Base-by-base conservation (phyloP, 2,113 vertebrate genomes). In the Ginglymostoma cirratum region DNA sequence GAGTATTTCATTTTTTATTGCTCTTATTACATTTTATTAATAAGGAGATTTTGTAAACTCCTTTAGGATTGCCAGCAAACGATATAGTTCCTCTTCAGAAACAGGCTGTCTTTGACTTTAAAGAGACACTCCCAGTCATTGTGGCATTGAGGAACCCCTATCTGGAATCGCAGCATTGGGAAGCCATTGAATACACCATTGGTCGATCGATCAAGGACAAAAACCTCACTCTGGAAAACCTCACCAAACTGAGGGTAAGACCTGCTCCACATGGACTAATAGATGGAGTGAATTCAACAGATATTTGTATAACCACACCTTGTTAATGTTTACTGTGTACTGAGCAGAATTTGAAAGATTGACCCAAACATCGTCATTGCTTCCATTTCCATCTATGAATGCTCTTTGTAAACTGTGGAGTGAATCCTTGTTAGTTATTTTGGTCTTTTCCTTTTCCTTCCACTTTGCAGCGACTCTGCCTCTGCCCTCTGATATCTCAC, bases 51-150 rank as follows among this genome's bases (percentile, higher is more conserved):
- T 96, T 65, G 65, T 78, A 78, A 72, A 38, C 78, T 96, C 96
- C 95, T 96, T 61, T 78, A 98, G 98, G 97, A 86, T 96, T 98
- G 94, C 97, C 98, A 83, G 96, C 96, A 96, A 98, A 97, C 70
- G 96, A 97, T 67, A 96, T 97, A 87, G 96, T 97, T 0, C 52
- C 83, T n/a, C 67, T 86, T 66, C 96, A 97, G 38, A 97, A 97
- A 94, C 96, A 97, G 34, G 97, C 97, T 0, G 96, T 98, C 94
- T 78, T 89, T n/a, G 96, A 97, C 80, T 98, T 98, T 96, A 98
- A 97, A 95, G 97, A 97, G 90, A 96, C 96, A 15, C 96, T 98
- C 34, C 97, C 98, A 0, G 96, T 97, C 38, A 97, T 97, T 83
- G 96, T 94, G 12, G 97, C 97, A 27, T 96, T 98, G 70, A 96